Base-by-base conservation (phyloP, 2,888 invertebrate genomes). In the Imbricaverruca yamaguchii region DNA sequence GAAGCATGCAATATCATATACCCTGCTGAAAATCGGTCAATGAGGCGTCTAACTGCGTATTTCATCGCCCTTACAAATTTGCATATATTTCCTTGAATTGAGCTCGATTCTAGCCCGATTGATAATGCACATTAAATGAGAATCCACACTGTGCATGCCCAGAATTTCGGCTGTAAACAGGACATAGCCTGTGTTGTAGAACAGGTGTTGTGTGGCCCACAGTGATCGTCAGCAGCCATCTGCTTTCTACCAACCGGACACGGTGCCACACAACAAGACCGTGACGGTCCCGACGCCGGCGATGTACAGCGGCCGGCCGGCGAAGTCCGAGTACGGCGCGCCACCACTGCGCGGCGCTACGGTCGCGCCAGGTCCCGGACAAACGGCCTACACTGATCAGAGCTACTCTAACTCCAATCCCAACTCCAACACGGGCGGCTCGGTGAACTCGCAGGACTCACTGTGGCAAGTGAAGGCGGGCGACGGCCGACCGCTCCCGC, bases 391-490 rank as follows among this genome's bases (percentile, higher is more conserved):
- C 89, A 92, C 94, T 89, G 95, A 95, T 82, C 94, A 94, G 88
- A 94, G 94, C 87, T 95, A 95, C 88, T 94, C 95, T 82, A 95
- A 95, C 87, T 95, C 95, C 69, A 92, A 95, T 88, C 94, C 95
- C 82, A 95, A 95, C 87, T 95, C 95, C 67, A 92, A 92, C 65
- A 93, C 94, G 92, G 94, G 93, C 83, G 95, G 96, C 84, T 95
- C 95, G 85, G 95, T 96, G 82, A 95, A 96, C 89, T 95, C 95
- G 9, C 96, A 96, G 88, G 95, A 96, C 87, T 96, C 96, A 67
- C 89, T 96, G 86, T 95, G 96, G 96, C 95, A 95, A 88, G 93
- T 95, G 91, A 96, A 95, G 82, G 63, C 83, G 39, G 83, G 80
- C 82, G 83, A 79, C 82, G 81, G 53, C 83, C 77, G 78, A 53